Percentiles rank a stretch among this genome's conserved stretches.
Conservation (phyloP, 2,113 vertebrate species). For the Podocnemis expansa region DNA sequence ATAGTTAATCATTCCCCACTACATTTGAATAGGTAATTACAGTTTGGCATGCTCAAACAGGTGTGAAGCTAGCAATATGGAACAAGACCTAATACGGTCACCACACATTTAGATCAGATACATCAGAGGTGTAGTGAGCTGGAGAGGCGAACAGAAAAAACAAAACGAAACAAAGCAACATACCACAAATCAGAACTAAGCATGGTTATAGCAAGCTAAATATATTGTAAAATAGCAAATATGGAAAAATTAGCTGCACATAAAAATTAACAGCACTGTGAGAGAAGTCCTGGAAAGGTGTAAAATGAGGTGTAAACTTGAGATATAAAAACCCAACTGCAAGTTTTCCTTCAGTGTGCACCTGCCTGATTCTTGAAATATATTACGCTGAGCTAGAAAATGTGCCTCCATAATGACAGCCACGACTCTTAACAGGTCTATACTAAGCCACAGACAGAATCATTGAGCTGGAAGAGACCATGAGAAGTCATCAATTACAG, state of each 20-base stretch:
- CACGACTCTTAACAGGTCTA: neutral
- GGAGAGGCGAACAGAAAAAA: fast-evolving
- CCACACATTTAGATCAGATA: neutral
- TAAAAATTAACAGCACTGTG: neutral
- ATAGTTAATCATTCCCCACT: neutral
- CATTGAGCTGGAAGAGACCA: too few relatives aligned
- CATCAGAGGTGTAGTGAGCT: neutral
- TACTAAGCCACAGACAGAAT: too few relatives aligned
- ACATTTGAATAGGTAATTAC: neutral
- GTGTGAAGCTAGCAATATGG: neutral
- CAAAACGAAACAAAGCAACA: neutral
- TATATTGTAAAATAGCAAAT: neutral
- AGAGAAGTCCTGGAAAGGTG: neutral
- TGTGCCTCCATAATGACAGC: neutral
- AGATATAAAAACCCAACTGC: too few relatives aligned
- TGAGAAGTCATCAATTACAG: too few relatives aligned
- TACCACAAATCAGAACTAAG: neutral
- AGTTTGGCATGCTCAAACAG: neutral
- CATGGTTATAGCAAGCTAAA: neutral
- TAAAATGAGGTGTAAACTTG: neutral
- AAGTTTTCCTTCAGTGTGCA: neutral
- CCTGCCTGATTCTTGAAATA: neutral
- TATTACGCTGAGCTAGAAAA: slow-evolving; percentile 15
- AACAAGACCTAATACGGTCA: neutral
- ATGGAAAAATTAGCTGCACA: neutral